Evolutionary conservation across 2,113 vertebrate genomes (phyloP).

Genomic region (Paedocypris sp.): DNA sequence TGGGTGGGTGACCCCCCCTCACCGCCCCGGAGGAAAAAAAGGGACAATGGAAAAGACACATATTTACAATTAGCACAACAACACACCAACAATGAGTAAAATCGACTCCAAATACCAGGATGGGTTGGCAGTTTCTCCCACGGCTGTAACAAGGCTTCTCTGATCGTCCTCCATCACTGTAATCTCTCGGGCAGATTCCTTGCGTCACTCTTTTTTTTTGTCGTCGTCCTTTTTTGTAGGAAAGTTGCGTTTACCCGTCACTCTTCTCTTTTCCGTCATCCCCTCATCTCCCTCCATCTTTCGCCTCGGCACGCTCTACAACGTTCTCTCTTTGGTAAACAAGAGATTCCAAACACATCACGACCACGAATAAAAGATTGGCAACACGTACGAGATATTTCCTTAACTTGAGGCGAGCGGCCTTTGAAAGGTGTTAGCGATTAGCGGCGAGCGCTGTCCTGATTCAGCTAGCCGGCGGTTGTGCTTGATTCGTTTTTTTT

Average conservation of each 20-base stretch:
- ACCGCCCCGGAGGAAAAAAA: slow-evolving; percentile 60
- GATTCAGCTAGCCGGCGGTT: background rate
- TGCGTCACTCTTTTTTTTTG: slow-evolving; percentile 43
- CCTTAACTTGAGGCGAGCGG: slow-evolving; percentile 1
- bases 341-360: slow-evolving; percentile 13
- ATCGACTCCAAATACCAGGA: slow-evolving; percentile 67
- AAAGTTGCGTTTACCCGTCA: slow-evolving; percentile 46
- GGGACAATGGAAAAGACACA: slow-evolving; percentile 74
- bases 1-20: slow-evolving; percentile 57
- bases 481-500: slow-evolving; percentile 29
- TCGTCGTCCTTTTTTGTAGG: slow-evolving; percentile 26
- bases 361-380: background rate
- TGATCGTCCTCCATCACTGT: slow-evolving; percentile 37
- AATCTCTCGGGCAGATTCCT: slow-evolving; percentile 68
- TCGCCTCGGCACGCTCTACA: background rate
- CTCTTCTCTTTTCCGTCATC: background rate
- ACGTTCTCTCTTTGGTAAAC: slow-evolving; percentile 7
- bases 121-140: slow-evolving; percentile 67
- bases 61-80: slow-evolving; percentile 83
- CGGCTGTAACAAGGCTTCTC: slow-evolving; percentile 54
- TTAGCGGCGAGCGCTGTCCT: background rate
- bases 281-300: background rate
- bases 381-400: slow-evolving; percentile 15
- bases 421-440: too few relatives aligned
- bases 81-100: slow-evolving; percentile 80